Evolutionary conservation across 2,113 vertebrate species (phyloP).

Genomic region (Triplophysa tibetana): DNA sequence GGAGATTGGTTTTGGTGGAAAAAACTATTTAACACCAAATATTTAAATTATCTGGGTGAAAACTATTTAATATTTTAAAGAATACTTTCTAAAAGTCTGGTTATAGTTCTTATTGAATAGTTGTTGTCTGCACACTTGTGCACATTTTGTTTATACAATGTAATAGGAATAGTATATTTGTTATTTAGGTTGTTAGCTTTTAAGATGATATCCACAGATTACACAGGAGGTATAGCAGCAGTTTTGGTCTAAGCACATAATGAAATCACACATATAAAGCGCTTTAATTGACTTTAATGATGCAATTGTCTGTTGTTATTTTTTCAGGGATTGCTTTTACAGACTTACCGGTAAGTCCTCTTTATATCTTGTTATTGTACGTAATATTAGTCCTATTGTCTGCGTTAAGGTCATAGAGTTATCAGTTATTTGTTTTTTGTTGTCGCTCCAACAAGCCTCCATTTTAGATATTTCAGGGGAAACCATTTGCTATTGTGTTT

Average conservation of each 20-base stretch:
- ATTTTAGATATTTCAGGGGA: constrained; percentile 5
- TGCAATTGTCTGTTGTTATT: constrained; percentile 2
- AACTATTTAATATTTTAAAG: too few species aligned
- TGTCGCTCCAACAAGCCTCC: background rate
- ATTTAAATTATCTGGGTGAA: too few species aligned
- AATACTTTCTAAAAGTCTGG: too few species aligned
- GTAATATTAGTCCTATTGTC: background rate
- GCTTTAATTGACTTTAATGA: background rate
- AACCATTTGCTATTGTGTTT: constrained; percentile 5
- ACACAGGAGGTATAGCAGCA: background rate
- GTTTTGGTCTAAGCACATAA: background rate
- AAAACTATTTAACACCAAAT: too few species aligned
- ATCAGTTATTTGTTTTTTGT: background rate
- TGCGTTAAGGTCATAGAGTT: background rate
- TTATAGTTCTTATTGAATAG: too few species aligned
- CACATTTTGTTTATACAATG: too few species aligned
- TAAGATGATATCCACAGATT: too few species aligned
- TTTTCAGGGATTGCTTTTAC: constrained; percentile 94
- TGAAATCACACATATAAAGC: too few species aligned
- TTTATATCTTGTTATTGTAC: background rate
- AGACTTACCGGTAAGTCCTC: constrained; percentile 94
- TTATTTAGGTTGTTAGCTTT: background rate
- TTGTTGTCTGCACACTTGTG: too few species aligned
- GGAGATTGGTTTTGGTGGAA: too few species aligned
- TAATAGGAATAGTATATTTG: background rate